Percentiles rank a stretch among this genome's conserved stretches.
phyloP scores from a whole-genome alignment of 2,888 invertebrate genomes.

The Tenthredo mesomela region DNA sequence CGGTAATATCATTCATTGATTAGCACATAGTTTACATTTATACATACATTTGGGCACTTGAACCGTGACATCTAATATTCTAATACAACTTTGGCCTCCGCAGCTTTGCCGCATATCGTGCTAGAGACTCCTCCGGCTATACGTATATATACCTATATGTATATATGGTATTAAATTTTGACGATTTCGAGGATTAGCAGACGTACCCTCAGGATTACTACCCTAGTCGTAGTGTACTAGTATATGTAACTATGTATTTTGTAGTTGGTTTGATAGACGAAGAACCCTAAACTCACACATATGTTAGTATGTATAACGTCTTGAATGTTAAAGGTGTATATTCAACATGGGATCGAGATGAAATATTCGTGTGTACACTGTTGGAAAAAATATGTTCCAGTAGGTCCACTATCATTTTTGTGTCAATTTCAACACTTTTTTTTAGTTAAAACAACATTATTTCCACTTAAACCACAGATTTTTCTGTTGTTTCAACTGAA shows the following conservation, averaged over 20 bases:
- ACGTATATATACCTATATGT: not conserved
- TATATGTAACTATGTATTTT: not conserved
- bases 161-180: constrained; percentile 19
- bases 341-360: not conserved
- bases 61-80: constrained; percentile 13
- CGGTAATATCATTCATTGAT: not conserved
- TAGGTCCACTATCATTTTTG: too few relatives aligned
- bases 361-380: not conserved
- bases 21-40: not conserved
- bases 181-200: constrained; percentile 30
- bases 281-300: not conserved
- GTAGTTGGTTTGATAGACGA: not conserved
- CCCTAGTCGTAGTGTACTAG: not conserved
- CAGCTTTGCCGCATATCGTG: not conserved
- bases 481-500: too few relatives aligned
- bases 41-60: not conserved
- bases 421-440: too few relatives aligned
- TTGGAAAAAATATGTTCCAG: too few relatives aligned
- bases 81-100: not conserved
- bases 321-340: not conserved
- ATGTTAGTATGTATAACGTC: not conserved
- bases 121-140: not conserved
- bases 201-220: constrained; percentile 36
- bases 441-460: too few relatives aligned
- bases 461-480: too few relatives aligned